A percentile compares a stretch with the other conserved stretches of the same genome.
Conservation (phyloP, 2,888 invertebrate genomes). For the Drosophila incognita region DNA sequence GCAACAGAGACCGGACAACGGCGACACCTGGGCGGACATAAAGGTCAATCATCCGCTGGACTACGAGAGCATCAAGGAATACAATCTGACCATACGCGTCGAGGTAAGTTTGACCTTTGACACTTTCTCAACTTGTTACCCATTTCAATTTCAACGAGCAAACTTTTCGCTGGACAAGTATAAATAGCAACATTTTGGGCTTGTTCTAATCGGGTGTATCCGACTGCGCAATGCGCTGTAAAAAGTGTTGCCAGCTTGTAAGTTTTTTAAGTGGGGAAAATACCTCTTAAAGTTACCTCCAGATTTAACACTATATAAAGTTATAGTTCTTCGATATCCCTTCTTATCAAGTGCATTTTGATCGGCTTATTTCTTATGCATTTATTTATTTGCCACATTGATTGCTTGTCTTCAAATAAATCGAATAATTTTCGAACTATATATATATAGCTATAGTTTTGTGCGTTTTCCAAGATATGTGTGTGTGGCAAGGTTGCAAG, state of each 20-base stretch:
- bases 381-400: not conserved
- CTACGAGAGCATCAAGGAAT: slow-evolving; percentile 97
- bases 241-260: not conserved
- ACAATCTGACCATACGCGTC: slow-evolving; percentile 97
- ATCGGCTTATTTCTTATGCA: not conserved
- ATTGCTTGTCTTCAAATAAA: not conserved
- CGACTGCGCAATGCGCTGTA: not conserved
- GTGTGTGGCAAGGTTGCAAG: not conserved
- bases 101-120: slow-evolving; percentile 89
- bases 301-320: not conserved
- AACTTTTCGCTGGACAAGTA: slow-evolving; percentile 7
- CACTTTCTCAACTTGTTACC: not conserved
- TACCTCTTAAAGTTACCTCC: accelerated
- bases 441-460: not conserved
- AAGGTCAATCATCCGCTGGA: slow-evolving; percentile 98
- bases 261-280: not conserved
- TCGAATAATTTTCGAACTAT: not conserved
- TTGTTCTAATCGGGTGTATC: not conserved
- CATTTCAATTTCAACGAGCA: not conserved
- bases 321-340: not conserved
- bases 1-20: slow-evolving; percentile 96
- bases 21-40: slow-evolving; percentile 97
- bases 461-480: not conserved
- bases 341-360: not conserved
- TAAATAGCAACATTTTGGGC: accelerated